Conservation (phyloP, 2,888 invertebrate species). For the Plagodis pulveraria region DNA sequence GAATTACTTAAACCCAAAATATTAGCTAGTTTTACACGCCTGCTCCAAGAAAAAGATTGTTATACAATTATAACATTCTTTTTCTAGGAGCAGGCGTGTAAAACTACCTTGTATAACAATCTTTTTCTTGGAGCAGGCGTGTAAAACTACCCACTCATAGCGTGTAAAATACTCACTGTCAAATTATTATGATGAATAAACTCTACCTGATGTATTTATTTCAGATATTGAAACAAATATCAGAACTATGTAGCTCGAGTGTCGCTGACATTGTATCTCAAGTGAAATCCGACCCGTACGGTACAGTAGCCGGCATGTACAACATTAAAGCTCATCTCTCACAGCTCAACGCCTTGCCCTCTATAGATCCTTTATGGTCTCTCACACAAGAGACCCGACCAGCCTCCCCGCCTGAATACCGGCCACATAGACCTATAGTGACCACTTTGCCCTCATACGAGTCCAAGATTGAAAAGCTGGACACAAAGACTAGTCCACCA, state of each 20-base stretch:
- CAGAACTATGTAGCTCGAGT: conserved; percentile 71
- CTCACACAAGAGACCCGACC: conserved; percentile 56
- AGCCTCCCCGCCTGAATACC: conserved; percentile 60
- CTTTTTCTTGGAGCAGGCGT: no score
- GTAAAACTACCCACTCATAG: no score
- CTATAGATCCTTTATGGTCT: conserved; percentile 66
- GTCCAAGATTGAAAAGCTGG: conserved; percentile 7
- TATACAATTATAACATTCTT: no score
- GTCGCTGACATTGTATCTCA: conserved; percentile 74
- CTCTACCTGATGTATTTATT: no score
- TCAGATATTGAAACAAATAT: conserved; percentile 79
- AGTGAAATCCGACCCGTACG: conserved; percentile 83
- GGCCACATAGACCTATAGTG: conserved; percentile 27
- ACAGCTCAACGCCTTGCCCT: conserved; percentile 57
- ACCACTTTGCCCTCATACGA: conserved; percentile 10
- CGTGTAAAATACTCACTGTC: no score
- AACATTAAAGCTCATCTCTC: conserved; percentile 82
- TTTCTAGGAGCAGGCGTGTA: no score
- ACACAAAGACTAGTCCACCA: conserved; percentile 5
- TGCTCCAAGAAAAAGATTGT: no score
- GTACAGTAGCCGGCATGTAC: conserved; percentile 85
- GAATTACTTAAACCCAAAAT: no score
- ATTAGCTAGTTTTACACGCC: no score
- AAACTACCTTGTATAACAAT: no score
- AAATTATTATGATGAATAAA: no score